Evolutionary conservation across 2,797 vertebrate species (phyloP).

Genomic region (Brachymystax lenok): DNA sequence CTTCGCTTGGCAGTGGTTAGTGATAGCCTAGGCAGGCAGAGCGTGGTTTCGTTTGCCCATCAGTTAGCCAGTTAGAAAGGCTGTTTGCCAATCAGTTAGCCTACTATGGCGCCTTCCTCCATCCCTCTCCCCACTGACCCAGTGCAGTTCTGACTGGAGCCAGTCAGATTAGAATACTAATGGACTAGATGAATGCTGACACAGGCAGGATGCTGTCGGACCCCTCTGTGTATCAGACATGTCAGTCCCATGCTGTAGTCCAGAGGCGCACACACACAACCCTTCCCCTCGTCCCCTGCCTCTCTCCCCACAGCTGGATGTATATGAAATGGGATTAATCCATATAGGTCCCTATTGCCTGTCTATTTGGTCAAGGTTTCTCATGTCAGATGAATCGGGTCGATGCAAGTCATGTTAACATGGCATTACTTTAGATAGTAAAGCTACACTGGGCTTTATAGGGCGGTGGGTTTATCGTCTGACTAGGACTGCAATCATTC

Average conservation of each 20-base stretch:
- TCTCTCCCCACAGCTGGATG: not conserved
- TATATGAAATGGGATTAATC: not conserved
- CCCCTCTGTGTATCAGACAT: not conserved
- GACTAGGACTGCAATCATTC: not conserved
- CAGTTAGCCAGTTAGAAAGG: not conserved
- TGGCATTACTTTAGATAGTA: not conserved
- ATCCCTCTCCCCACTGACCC: not conserved
- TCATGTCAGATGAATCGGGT: not conserved
- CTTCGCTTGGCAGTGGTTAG: no score
- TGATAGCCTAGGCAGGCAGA: not conserved
- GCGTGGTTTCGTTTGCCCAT: not conserved
- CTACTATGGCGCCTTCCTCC: not conserved
- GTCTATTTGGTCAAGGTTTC: not conserved
- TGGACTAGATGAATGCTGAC: not conserved
- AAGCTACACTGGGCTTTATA: not conserved
- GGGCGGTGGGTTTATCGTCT: not conserved
- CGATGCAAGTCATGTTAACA: not conserved
- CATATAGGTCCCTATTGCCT: not conserved
- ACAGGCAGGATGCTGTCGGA: not conserved
- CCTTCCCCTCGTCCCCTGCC: not conserved
- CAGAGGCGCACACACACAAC: not conserved
- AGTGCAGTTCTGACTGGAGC: no score
- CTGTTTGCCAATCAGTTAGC: not conserved
- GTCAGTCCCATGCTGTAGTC: not conserved
- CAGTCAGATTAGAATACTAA: not conserved